phyloP scores from a whole-genome alignment of 1,140 invertebrate species.

The Diploscapter pachys region DNA sequence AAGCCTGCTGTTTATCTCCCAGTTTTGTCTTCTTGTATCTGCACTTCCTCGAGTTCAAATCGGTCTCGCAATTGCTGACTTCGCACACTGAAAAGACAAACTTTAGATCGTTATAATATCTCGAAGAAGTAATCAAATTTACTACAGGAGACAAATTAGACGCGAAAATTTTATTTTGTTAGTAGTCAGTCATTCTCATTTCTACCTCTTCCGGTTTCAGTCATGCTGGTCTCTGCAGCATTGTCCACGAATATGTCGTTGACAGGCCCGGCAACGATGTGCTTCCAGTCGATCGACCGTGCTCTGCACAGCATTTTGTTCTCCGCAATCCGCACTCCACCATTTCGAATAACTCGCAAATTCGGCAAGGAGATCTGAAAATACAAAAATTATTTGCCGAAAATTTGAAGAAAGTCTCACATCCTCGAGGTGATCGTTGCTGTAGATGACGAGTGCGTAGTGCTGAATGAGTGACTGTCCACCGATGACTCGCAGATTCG shows the following conservation, averaged over 20 bases:
- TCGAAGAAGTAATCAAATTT: too few relatives aligned
- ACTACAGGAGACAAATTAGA: too few relatives aligned
- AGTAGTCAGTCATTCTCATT: too few relatives aligned
- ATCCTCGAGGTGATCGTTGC: conserved; percentile 67
- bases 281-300: conserved; percentile 81
- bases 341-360: conserved; percentile 75
- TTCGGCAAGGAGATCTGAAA: conserved; percentile 69
- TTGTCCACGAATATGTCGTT: conserved; percentile 38
- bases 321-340: conserved; percentile 78
- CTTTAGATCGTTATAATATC: too few relatives aligned
- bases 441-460: conserved; percentile 80
- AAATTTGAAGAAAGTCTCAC: conserved; percentile 59
- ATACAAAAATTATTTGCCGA: not conserved
- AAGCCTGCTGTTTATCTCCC: too few relatives aligned
- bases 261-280: conserved; percentile 52
- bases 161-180: too few relatives aligned
- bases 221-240: conserved; percentile 35
- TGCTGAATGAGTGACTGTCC: conserved; percentile 78
- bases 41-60: too few relatives aligned
- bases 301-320: conserved; percentile 80
- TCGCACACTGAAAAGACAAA: too few relatives aligned
- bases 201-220: conserved; percentile 22
- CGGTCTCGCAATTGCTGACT: too few relatives aligned
- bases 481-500: conserved; percentile 87
- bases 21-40: too few relatives aligned